Evolutionary conservation across 2,113 vertebrate species (phyloP).

Genomic region (Spea bombifrons): DNA sequence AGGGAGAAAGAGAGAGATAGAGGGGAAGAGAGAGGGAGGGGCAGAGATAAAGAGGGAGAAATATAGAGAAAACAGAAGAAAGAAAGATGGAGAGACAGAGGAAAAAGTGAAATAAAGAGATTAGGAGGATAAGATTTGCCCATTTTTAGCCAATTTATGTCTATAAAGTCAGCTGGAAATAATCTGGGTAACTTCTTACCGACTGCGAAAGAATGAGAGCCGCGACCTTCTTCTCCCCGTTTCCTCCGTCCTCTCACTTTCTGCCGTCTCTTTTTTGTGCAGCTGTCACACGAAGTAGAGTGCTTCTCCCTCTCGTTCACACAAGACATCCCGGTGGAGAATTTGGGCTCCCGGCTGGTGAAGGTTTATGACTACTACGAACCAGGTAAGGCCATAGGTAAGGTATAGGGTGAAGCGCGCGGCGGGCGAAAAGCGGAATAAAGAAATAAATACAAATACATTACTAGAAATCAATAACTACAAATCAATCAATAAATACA

Average conservation of each 20-base stretch:
- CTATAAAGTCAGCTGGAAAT: too few relatives aligned
- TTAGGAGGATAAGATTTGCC: too few relatives aligned
- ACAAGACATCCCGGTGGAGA: background rate
- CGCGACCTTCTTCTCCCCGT: too few relatives aligned
- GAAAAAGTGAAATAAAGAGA: background rate
- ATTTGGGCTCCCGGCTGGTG: background rate
- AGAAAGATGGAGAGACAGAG: background rate
- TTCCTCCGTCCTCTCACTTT: too few relatives aligned
- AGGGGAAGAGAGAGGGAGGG: background rate
- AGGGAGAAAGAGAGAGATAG: background rate
- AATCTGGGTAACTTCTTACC: too few relatives aligned
- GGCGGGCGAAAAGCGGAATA: too few relatives aligned
- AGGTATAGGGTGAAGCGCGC: too few relatives aligned
- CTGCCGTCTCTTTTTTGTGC: background rate
- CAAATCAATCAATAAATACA: too few relatives aligned
- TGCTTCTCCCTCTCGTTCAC: background rate
- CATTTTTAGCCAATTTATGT: too few relatives aligned
- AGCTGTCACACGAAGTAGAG: background rate
- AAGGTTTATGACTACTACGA: conserved; percentile 21
- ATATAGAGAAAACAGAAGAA: background rate
- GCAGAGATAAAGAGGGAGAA: too few relatives aligned
- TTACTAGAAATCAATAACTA: too few relatives aligned
- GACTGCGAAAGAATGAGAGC: too few relatives aligned
- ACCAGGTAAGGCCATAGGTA: conserved; percentile 9
- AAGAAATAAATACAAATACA: background rate